Evolutionary conservation across 2,888 invertebrate species (phyloP), one percentile per base, ranked within the genome.

Genomic region (Carterocephalus palaemon): DNA sequence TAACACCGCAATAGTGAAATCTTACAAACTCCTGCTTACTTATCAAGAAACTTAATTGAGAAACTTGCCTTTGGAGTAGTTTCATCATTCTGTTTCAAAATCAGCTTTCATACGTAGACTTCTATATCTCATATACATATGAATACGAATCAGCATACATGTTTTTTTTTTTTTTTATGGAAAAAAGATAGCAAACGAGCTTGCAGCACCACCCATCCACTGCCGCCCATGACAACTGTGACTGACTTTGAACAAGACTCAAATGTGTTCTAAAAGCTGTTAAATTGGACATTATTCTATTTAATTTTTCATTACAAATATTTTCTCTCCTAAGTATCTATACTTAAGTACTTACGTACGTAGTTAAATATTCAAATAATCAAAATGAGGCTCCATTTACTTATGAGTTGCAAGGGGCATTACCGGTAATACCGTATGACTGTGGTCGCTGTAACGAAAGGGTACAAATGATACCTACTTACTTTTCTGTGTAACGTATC

Each of bases 401-500:
- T 46, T 42, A 53, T 55, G 59, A 68, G 62, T 68, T 62, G 61
- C 51, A 51, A 64, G 62, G 64, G 68, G 58, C 62, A 10, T 68
- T 53, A 60, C 57, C 51, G 62, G 62, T 57, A 70, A 76, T 62
- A n/a, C n/a, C n/a, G n/a, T n/a, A 59, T 47, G 75, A 76, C 62
- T 74, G 76, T 72, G 75, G 75, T 71, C 70, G 73, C 62, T 62
- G 62, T 54, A 69, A 65, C 64, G 59, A 72, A 71, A 81, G 78
- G 82, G 82, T 81, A 79, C 69, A 75, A 72, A 69, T 69, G 70
- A 67, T 67, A 69, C 67, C 56, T n/a, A n/a, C n/a, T n/a, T n/a
- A n/a, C 62, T 53, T 62, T 41, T 69, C 81, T 84, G 83, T 82
- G 84, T 76, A 82, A 83, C 54, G 66, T 82, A 70, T 75, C 75